A percentile compares a stretch with the other conserved stretches of the same genome.
Conservation (phyloP, 2,888 invertebrate species). For the Volucella inflata region DNA sequence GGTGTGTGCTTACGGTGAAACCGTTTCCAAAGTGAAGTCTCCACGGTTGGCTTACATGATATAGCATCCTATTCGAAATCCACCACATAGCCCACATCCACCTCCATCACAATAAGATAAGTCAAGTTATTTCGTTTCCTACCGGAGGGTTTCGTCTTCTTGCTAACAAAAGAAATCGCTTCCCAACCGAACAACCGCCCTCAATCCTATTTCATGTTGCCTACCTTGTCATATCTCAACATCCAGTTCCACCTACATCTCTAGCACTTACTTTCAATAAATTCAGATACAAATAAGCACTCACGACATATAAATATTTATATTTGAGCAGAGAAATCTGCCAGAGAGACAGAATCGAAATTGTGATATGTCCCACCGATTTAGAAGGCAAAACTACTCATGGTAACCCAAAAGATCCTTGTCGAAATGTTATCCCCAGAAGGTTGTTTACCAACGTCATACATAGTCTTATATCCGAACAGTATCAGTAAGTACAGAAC, state of each 20-base stretch:
- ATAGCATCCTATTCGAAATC: constrained; percentile 14
- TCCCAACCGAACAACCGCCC: constrained; percentile 16
- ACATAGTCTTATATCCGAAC: constrained; percentile 3
- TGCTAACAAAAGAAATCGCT: constrained; percentile 36
- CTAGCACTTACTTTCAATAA: constrained; percentile 64
- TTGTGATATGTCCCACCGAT: constrained; percentile 60
- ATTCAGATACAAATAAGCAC: constrained; percentile 65
- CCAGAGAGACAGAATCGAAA: constrained; percentile 31
- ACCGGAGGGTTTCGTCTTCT: constrained; percentile 26
- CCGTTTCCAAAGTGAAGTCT: constrained; percentile 39
- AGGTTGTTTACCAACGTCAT: constrained; percentile 43
- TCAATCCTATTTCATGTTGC: background rate
- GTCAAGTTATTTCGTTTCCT: constrained; percentile 67
- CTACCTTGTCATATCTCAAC: constrained; percentile 23
- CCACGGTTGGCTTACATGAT: background rate
- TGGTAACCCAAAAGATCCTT: constrained; percentile 28
- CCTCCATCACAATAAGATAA: constrained; percentile 40
- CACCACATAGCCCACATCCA: background rate
- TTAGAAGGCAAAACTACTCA: constrained; percentile 38
- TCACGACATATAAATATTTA: constrained; percentile 68
- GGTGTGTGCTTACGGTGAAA: constrained; percentile 40
- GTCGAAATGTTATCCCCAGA: constrained; percentile 57
- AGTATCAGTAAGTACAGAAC: background rate
- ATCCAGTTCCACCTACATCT: too few species aligned
- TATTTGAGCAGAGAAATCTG: constrained; percentile 45